These are phyloP conservation scores for Notolepis coatsorum DNA, from an alignment of 2,797 vertebrate genomes.

Conservation along the genomic window DNA sequence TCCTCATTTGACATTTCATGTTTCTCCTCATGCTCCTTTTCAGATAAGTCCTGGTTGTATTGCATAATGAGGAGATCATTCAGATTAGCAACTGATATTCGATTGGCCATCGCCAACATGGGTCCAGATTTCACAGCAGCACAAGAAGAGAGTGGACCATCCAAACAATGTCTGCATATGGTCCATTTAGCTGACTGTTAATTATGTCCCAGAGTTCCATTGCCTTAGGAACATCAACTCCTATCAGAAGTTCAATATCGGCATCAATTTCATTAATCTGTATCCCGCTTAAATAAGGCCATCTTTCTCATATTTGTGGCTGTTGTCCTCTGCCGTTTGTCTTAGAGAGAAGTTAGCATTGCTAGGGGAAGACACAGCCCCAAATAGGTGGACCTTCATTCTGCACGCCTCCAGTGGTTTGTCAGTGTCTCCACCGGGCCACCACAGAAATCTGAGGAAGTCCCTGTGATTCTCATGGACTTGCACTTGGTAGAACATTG, in stretches of 20 bases:
- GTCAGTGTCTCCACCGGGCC: not conserved
- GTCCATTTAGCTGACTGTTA: conserved; percentile 18
- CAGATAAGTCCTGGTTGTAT: conserved; percentile 27
- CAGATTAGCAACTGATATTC: conserved; percentile 6
- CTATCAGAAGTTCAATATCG: conserved; percentile 12
- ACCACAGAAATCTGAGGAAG: not conserved
- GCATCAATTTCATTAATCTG: conserved; percentile 7
- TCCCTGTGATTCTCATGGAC: not conserved
- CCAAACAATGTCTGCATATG: conserved; percentile 13
- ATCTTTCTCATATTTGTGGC: not conserved
- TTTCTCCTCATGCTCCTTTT: conserved; percentile 17
- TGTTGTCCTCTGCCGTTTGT: conserved; percentile 3
- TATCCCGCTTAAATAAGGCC: conserved; percentile 6
- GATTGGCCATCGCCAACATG: not conserved
- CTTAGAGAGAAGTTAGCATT: conserved; percentile 8
- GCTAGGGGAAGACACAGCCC: conserved; percentile 3
- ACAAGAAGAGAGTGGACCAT: conserved; percentile 16
- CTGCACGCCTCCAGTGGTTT: not conserved
- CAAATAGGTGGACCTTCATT: conserved; percentile 6
- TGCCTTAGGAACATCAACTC: conserved; percentile 7
- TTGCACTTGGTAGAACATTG: not conserved
- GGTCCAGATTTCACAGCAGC: not conserved
- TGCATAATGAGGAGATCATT: conserved; percentile 6
- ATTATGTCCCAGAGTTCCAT: conserved; percentile 25
- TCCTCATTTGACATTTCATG: conserved; percentile 15